These are phyloP conservation scores for Anguilla japonica DNA, from an alignment of 2,113 vertebrate genomes.

Conservation along the genomic window DNA sequence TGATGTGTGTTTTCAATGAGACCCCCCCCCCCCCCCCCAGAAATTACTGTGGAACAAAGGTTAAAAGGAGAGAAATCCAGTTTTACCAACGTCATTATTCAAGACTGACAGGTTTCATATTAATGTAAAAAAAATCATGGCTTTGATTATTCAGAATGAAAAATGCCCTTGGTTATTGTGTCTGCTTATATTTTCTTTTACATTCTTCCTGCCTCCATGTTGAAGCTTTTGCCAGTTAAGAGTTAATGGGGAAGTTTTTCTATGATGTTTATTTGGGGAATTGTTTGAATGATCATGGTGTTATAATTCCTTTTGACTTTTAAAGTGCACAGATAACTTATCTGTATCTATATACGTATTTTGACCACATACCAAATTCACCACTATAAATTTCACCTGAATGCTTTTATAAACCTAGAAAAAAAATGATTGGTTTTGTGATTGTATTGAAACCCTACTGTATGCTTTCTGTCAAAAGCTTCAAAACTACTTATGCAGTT, in stretches of 20 bases:
- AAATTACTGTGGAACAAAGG: background rate
- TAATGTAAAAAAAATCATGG: background rate
- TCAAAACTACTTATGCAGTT: too few relatives aligned
- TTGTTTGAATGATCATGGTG: background rate
- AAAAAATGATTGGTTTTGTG: too few relatives aligned
- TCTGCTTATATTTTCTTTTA: background rate
- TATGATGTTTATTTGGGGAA: background rate
- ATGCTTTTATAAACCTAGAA: too few relatives aligned
- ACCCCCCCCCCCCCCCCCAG: too few relatives aligned
- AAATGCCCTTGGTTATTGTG: background rate
- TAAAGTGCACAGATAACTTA: background rate
- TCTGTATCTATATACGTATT: background rate
- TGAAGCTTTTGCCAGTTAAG: background rate
- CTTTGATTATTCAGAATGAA: background rate
- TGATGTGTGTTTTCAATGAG: background rate
- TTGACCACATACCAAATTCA: too few relatives aligned
- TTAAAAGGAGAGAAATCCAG: too few relatives aligned
- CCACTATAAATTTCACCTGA: too few relatives aligned
- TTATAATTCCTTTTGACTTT: background rate
- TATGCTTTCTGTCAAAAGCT: too few relatives aligned
- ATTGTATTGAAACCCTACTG: too few relatives aligned
- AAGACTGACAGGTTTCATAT: background rate
- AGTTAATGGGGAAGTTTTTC: background rate
- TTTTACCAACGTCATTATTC: background rate
- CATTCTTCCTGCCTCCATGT: conserved; percentile 7